A percentile compares a stretch with the other conserved stretches of the same genome.
Conservation (phyloP, 1,140 invertebrate species). For the Sycophaga agraensis region DNA sequence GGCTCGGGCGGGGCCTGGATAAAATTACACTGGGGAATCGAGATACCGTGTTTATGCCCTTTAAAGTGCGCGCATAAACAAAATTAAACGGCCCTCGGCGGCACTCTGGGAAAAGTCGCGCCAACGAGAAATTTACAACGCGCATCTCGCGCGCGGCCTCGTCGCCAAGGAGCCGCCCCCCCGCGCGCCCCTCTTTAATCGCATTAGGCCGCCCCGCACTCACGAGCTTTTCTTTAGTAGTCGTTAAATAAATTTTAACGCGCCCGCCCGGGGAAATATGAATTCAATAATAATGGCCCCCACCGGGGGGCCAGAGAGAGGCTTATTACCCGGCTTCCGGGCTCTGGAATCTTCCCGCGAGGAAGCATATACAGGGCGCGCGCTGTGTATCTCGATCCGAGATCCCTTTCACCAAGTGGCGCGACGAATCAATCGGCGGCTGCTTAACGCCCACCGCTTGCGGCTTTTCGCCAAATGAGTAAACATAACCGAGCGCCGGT, state of each 20-base stretch:
- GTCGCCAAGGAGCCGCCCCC: not conserved
- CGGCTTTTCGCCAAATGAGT: too few relatives aligned
- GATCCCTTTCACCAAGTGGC: too few relatives aligned
- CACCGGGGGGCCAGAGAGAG: too few relatives aligned
- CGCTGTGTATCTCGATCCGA: too few relatives aligned
- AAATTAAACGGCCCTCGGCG: conserved; percentile 51
- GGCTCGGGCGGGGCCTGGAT: conserved; percentile 15
- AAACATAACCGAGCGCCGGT: too few relatives aligned
- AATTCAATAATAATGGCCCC: not conserved
- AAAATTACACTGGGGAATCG: conserved; percentile 58
- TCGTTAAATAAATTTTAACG: conserved; percentile 21
- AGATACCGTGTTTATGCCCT: conserved; percentile 58
- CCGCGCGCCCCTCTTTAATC: conserved; percentile 1
- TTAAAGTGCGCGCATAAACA: conserved; percentile 57
- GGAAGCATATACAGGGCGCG: too few relatives aligned
- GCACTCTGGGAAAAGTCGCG: not conserved
- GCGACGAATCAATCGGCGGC: too few relatives aligned
- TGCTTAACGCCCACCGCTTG: too few relatives aligned
- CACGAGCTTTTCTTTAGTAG: not conserved
- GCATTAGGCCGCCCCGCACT: not conserved
- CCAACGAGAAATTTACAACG: conserved; percentile 25
- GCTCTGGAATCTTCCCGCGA: too few relatives aligned
- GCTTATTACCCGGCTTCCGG: too few relatives aligned
- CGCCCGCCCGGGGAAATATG: not conserved
- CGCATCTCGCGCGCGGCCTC: conserved; percentile 5